Evolutionary conservation across 2,888 invertebrate species (phyloP).

Genomic region (Phortica okadai): DNA sequence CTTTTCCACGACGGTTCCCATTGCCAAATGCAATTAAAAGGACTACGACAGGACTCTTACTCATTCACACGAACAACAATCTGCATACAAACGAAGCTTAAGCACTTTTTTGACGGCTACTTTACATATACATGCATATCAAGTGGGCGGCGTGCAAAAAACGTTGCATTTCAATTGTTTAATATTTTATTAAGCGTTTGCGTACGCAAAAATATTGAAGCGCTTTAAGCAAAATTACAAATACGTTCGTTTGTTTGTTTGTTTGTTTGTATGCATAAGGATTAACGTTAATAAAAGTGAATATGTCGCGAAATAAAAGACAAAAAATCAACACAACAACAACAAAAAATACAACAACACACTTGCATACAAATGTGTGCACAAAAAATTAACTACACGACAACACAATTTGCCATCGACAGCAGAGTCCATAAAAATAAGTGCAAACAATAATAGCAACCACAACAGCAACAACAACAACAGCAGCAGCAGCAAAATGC

Average conservation of each 20-base stretch:
- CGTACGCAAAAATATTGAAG: constrained; percentile 18
- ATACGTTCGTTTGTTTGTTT: background rate
- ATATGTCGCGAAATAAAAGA: background rate
- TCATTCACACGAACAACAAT: background rate
- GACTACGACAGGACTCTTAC: background rate
- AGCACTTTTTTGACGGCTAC: background rate
- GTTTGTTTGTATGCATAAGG: background rate
- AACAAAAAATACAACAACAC: constrained; percentile 14
- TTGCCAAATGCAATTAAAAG: constrained; percentile 32
- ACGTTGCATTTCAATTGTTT: constrained; percentile 21
- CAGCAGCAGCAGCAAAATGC: background rate
- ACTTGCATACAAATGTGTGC: constrained; percentile 48
- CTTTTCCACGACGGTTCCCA: background rate
- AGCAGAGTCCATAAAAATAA: constrained; percentile 63
- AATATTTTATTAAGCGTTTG: constrained; percentile 20
- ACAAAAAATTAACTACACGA: constrained; percentile 71
- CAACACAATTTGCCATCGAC: constrained; percentile 64
- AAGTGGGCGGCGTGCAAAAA: background rate
- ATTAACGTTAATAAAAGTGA: constrained; percentile 27
- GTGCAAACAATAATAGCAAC: constrained; percentile 29
- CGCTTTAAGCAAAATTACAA: constrained; percentile 27
- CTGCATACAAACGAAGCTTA: background rate
- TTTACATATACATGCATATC: background rate
- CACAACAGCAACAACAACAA: constrained; percentile 15
- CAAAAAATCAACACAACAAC: background rate